These are phyloP conservation scores for Lepidurus couesii DNA, from an alignment of 1,140 invertebrate species.

Conservation along the genomic window DNA sequence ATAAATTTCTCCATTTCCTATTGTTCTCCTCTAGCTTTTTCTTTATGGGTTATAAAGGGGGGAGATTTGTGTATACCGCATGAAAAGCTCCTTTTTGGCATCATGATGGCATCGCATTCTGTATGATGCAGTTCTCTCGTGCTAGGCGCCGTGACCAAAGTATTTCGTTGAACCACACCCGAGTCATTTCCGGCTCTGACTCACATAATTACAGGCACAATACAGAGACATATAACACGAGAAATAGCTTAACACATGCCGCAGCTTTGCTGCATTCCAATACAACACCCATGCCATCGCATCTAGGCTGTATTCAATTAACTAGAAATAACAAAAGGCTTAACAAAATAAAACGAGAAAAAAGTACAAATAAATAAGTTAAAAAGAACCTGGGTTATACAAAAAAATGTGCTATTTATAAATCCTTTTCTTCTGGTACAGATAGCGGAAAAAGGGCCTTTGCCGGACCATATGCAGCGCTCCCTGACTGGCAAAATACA, in stretches of 20 bases:
- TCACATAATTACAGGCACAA: conserved; percentile 8
- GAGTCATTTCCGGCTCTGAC: conserved; percentile 17
- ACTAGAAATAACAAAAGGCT: too few species aligned
- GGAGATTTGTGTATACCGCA: not conserved
- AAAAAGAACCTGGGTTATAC: not conserved
- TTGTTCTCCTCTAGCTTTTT: not conserved
- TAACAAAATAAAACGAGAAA: too few species aligned
- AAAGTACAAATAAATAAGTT: not conserved
- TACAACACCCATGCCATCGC: not conserved
- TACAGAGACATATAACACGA: conserved; percentile 11
- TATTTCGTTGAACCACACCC: conserved; percentile 8
- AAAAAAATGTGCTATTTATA: not conserved
- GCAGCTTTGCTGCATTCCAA: not conserved
- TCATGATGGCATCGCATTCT: not conserved
- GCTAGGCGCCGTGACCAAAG: conserved; percentile 16
- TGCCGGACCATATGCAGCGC: not conserved
- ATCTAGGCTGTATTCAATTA: not conserved
- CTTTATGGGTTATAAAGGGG: not conserved
- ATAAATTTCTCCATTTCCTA: not conserved
- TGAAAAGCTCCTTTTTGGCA: not conserved
- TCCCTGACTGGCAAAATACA: conserved; percentile 21
- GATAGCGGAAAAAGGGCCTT: not conserved
- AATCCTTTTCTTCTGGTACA: not conserved
- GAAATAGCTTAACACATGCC: not conserved
- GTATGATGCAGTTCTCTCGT: conserved; percentile 9